Base-by-base conservation (phyloP, 2,888 invertebrate genomes). In the Arge pagana region DNA sequence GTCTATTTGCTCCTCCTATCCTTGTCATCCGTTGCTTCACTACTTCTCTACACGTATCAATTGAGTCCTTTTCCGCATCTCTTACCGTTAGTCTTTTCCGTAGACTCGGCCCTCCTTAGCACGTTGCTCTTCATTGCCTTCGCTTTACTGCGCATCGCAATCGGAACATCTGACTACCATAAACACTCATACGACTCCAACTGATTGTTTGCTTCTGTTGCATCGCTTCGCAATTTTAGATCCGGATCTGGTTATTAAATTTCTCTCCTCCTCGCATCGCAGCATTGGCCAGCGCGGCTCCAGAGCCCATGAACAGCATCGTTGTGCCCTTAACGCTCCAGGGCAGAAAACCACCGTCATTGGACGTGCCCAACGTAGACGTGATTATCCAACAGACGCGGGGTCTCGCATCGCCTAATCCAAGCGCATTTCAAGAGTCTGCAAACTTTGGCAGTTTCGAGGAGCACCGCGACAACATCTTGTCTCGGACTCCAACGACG, bases 361-460 rank as follows among this genome's bases (percentile, higher is more conserved):
- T 58, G 30, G 59, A 56, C 18, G 50, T 60, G 11, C 56, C 56
- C 2, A 55, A 60, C 35, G 41, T 53, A 8, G 56, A 60, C 36
- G 54, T 13, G 8, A 45, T 55, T 13, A 42, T 58, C 16, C 51
- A 56, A 33, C 53, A 41, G 26, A 45, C 56, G 3, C 51, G 52
- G 4, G 52, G 45, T 16, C 40, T 39, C 2, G 37, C 53, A 4
- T 48, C 58, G 8, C 58, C 59, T 40, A 60, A 53, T 39, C 36
- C 48, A 24, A 60, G 45, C 30, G 52, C 48, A 1, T 59, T 59
- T 36, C 52, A 57, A 15, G 51, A 49, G 13, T 59, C 59, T 1
- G 21, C 35, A 18, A 53, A 36, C 28, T 57, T 54, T 45, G 52
- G 50, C 15, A 31, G 24, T 6, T 59, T 59, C 16, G 26, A 42